Evolutionary conservation across 2,797 vertebrate species (phyloP).

Genomic region (Acridotheres tristis): DNA sequence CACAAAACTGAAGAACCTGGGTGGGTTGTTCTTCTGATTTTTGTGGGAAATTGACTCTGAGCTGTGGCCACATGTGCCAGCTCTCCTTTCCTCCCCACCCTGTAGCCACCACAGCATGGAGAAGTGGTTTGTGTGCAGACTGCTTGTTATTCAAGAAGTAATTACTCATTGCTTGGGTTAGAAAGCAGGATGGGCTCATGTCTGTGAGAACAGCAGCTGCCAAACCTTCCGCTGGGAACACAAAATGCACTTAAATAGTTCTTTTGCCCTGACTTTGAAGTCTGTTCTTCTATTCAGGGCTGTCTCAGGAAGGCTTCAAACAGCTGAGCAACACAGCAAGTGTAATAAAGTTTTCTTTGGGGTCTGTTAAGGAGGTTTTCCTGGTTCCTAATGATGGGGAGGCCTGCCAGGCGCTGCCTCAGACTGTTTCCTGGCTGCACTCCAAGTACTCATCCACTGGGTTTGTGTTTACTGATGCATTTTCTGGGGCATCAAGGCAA

Average conservation of each 20-base stretch:
- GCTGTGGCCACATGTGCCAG: neutral
- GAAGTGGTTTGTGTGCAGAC: neutral
- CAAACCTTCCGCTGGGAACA: neutral
- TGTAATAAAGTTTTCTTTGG: neutral
- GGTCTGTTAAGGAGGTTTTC: slow-evolving; percentile 16
- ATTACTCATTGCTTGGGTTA: slow-evolving; percentile 36
- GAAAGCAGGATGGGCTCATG: slow-evolving; percentile 21
- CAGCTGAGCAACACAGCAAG: neutral
- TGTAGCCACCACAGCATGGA: neutral
- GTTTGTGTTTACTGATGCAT: slow-evolving; percentile 27
- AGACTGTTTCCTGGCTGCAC: slow-evolving; percentile 21
- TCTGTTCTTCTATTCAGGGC: neutral
- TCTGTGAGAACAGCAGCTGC: slow-evolving; percentile 8
- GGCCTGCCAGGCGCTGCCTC: neutral
- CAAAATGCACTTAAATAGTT: neutral
- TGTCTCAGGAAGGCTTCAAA: slow-evolving; percentile 9
- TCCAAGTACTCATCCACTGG: slow-evolving; percentile 21
- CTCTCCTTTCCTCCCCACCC: neutral
- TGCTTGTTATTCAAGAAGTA: slow-evolving; percentile 22
- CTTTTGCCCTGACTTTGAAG: slow-evolving; percentile 48
- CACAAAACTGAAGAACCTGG: neutral
- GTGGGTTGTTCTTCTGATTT: neutral
- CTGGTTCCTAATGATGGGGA: neutral
- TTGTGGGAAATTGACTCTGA: neutral
- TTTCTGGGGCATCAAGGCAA: slow-evolving; percentile 37